Conservation (phyloP, 2,113 vertebrate genomes). For the Seriola rivoliana region DNA sequence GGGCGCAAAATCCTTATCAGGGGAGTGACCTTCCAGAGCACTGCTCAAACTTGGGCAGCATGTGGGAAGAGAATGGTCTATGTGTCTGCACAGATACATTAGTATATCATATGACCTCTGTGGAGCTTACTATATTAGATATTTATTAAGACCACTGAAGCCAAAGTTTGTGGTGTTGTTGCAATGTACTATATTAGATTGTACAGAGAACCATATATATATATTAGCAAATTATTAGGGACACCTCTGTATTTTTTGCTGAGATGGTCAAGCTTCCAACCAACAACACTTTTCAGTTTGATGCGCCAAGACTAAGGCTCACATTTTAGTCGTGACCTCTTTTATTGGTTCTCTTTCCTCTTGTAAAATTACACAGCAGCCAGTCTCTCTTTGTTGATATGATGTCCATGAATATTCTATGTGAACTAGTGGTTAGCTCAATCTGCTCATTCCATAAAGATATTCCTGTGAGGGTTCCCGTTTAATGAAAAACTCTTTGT, state of each 20-base stretch:
- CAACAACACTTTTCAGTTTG: neutral
- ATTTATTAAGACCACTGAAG: neutral
- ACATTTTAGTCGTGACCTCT: neutral
- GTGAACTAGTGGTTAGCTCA: slow-evolving; percentile 18
- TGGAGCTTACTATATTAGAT: neutral
- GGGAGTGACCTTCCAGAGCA: slow-evolving; percentile 77
- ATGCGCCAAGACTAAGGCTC: neutral
- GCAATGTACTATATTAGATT: neutral
- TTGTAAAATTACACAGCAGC: neutral
- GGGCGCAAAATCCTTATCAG: slow-evolving; percentile 75
- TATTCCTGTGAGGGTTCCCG: slow-evolving; percentile 22
- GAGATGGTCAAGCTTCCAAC: neutral
- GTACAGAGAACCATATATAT: neutral
- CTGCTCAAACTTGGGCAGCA: slow-evolving; percentile 48
- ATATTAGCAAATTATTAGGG: neutral
- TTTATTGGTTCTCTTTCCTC: slow-evolving; percentile 1
- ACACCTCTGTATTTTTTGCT: neutral
- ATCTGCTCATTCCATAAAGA: slow-evolving; percentile 1
- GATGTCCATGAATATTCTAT: slow-evolving; percentile 41
- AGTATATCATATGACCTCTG: neutral
- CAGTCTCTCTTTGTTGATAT: slow-evolving; percentile 28
- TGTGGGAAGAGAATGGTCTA: slow-evolving; percentile 31
- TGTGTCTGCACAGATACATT: slow-evolving; percentile 21
- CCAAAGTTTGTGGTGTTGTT: neutral
- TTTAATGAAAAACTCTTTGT: slow-evolving; percentile 11